Evolutionary conservation across 2,113 vertebrate genomes (phyloP), one percentile per base, ranked within the genome.

Genomic region (Phainopepla nitens): DNA sequence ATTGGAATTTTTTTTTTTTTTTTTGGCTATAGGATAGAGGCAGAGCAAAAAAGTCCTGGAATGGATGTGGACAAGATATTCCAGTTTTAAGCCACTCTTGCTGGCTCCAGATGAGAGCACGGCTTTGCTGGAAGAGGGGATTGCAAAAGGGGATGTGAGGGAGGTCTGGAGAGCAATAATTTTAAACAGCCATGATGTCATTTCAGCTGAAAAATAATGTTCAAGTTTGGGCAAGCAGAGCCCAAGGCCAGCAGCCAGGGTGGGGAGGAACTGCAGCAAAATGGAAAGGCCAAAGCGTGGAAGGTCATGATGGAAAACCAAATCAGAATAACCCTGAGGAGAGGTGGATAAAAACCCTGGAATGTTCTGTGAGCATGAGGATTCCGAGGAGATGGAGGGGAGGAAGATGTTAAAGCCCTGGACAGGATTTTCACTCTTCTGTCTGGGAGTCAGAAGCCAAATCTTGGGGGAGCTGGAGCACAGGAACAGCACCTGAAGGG

Each of bases 141-240:
- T 70, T 78, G 75, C 82, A 70, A 42, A 51, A 45, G 64, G 87
- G 89, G 80, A 17, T 15, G 36, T 7, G 24, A 39, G 84, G 84
- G 51, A 93, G 89, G 61, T 54, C 91, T 86, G 85, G 75, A 82
- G 60, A 81, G 88, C 87, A 87, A 42, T 81, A 62, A 90, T 92
- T 86, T 33, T 24, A 49, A 89, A 33, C 33, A 93, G 69, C 42
- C 83, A 75, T 80, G 82, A 93, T 82, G 93, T 91, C 83, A 87
- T 82, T 72, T 49, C 50, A 45, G 73, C 87, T 76, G 72, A 58
- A 80, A 92, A 91, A 90, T 61, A 61, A 95, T 28, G 66, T 77
- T 87, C 36, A 28, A 85, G 50, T 56, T 73, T 86, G 88, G 76
- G 68, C 92, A 15, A 49, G 51, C 93, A 64, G 62, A 70, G 8